A percentile compares a stretch with the other conserved stretches of the same genome.
phyloP scores from a whole-genome alignment of 2,888 invertebrate species.

The Synergus laeviventris region DNA sequence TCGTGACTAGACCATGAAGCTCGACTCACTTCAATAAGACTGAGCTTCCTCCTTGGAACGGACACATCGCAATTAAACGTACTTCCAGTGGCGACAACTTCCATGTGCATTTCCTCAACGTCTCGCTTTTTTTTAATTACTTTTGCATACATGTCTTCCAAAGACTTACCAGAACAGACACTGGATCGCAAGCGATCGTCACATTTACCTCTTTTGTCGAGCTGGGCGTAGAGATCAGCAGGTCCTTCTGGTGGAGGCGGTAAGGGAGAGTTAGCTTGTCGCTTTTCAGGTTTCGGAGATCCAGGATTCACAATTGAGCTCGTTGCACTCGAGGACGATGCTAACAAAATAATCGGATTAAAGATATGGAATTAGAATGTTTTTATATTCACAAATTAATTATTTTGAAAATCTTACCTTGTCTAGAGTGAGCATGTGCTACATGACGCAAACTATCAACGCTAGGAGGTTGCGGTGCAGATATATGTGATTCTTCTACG shows the following conservation, averaged over 20 bases:
- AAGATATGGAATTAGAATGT: conserved; percentile 42
- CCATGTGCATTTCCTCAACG: conserved; percentile 72
- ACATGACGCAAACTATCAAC: conserved; percentile 81
- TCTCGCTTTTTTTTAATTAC: conserved; percentile 83
- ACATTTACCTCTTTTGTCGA: conserved; percentile 70
- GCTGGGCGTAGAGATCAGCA: conserved; percentile 75
- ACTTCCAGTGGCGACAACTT: conserved; percentile 45
- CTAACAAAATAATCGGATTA: conserved; percentile 64
- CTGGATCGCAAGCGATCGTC: conserved; percentile 65
- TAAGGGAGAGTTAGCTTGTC: conserved; percentile 92
- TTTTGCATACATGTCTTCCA: conserved; percentile 95
- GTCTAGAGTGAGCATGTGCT: conserved; percentile 80
- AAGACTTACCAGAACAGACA: conserved; percentile 77
- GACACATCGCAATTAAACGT: conserved; percentile 50
- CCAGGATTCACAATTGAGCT: conserved; percentile 86
- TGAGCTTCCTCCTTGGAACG: conserved; percentile 62
- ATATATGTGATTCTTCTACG: conserved; percentile 65
- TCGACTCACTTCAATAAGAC: conserved; percentile 67
- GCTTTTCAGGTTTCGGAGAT: conserved; percentile 92
- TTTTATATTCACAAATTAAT: conserved; percentile 22
- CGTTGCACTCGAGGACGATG: conserved; percentile 85
- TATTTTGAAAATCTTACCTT: conserved; percentile 74
- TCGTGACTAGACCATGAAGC: conserved; percentile 72
- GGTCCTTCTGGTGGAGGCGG: conserved; percentile 86
- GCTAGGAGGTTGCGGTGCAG: conserved; percentile 79